Evolutionary conservation across 2,797 vertebrate species (phyloP).

Genomic region (Heliangelus exortis): DNA sequence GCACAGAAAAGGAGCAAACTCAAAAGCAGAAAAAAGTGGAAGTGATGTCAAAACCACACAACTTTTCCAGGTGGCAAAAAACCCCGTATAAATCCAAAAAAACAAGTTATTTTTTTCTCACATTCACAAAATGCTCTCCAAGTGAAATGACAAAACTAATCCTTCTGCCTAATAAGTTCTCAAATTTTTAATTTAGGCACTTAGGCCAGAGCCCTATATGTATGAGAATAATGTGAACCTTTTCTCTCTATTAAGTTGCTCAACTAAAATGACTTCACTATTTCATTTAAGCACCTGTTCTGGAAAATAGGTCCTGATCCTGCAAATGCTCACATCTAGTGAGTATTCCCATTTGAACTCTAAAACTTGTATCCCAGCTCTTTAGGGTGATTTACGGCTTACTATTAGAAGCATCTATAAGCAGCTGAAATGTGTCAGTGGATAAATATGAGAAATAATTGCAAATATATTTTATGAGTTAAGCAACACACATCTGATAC

Average conservation of each 20-base stretch:
- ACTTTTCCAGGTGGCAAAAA: slow-evolving; percentile 29
- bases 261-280: slow-evolving; percentile 56
- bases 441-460: slow-evolving; percentile 52
- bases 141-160: slow-evolving; percentile 29
- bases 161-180: slow-evolving; percentile 51
- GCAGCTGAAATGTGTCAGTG: slow-evolving; percentile 50
- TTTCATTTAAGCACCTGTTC: slow-evolving; percentile 68
- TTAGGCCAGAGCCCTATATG: slow-evolving; percentile 27
- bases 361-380: slow-evolving; percentile 56
- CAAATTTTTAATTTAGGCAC: slow-evolving; percentile 57
- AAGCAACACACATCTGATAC: slow-evolving; percentile 3
- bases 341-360: slow-evolving; percentile 66
- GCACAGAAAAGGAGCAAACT: background rate
- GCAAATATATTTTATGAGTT: slow-evolving; percentile 65
- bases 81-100: background rate
- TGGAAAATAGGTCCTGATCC: slow-evolving; percentile 65
- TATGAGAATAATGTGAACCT: slow-evolving; percentile 27
- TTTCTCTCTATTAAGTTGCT: slow-evolving; percentile 61
- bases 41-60: slow-evolving; percentile 32
- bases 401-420: slow-evolving; percentile 52
- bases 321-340: slow-evolving; percentile 28
- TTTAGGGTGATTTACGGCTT: slow-evolving; percentile 34
- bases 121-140: background rate
- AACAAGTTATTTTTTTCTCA: background rate
- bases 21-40: background rate